Conservation (phyloP, 2,888 invertebrate genomes). For the Eumacrocentrus americanus region DNA sequence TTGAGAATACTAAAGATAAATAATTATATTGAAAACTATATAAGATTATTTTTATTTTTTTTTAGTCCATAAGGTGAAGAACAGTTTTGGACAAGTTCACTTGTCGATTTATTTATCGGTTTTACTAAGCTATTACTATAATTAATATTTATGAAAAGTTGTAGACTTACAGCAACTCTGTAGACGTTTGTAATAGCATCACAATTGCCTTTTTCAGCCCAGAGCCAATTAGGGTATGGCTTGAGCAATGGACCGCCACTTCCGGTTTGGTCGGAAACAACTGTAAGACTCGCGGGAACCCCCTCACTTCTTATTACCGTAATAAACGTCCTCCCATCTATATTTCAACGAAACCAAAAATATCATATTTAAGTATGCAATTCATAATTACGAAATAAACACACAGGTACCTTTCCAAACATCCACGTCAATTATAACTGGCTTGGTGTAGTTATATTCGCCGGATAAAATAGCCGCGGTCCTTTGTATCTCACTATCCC, state of each 20-base stretch:
- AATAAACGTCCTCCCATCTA: conserved; percentile 65
- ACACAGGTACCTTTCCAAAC: conserved; percentile 48
- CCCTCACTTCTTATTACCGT: conserved; percentile 71
- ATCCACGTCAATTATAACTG: conserved; percentile 46
- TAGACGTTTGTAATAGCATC: conserved; percentile 76
- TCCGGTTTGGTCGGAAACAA: conserved; percentile 61
- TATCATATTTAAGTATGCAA: not conserved
- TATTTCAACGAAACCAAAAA: not conserved
- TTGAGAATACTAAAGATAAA: not conserved
- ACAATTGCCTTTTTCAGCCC: conserved; percentile 67
- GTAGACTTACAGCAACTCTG: conserved; percentile 70
- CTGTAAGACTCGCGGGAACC: conserved; percentile 73
- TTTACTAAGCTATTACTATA: too few species aligned
- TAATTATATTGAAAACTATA: not conserved
- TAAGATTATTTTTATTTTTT: not conserved
- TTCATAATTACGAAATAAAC: not conserved
- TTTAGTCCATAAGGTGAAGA: not conserved
- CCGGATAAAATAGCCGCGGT: conserved; percentile 66
- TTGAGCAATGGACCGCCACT: conserved; percentile 63
- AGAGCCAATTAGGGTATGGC: conserved; percentile 71
- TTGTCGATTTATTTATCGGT: not conserved
- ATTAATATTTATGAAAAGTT: too few species aligned
- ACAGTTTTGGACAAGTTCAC: too few species aligned
- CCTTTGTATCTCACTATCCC: conserved; percentile 65
- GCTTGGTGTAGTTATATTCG: conserved; percentile 37